Evolutionary conservation across 2,113 vertebrate species (phyloP), one percentile per base, ranked within the genome.

Genomic region (Garra rufa): DNA sequence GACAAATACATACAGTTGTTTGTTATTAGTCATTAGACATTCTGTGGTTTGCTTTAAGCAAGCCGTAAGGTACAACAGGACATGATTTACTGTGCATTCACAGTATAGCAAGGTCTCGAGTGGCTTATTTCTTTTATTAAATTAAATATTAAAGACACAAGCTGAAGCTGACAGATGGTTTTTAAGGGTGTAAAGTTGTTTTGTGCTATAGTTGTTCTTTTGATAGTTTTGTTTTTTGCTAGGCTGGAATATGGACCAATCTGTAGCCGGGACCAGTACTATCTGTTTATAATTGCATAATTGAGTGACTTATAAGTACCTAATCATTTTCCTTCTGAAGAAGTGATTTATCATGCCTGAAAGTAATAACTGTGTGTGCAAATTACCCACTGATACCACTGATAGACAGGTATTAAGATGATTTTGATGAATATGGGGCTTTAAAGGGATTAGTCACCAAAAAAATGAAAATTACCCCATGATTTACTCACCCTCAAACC

Each of bases 21-120:
- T 78, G 50, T 78, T 57, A 19, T 38, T 55, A 38, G 34, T 34
- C 44, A 75, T 77, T 76, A 55, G n/a, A 21, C 28, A 55, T 21
- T 9, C 5, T 55, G 17, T 52, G 74, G 17, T 3, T 73, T n/a
- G 11, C 34, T 34, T 69, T 61, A 61, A 26, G 24, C n/a, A 61
- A 61, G 59, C 59, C 1, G 5, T 61, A 61, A 26, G 24, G 59
- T 26, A 57, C 52, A 57, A 57, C 52, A n/a, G 21, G 52, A 57
- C 2, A 3, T 57, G 52, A 57, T 57, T 57, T 9, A 26, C 26
- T 26, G 24, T 14, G 0, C 10, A 61, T 61, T 61, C 59, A 6
- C 59, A 61, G 11, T 26, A 61, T 28, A 61, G 59, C 59, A 61
- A 57, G 8, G 52, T 55, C 19, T 61, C 11, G 11, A 26, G 10